These are phyloP conservation scores for Mylabris phalerata DNA, from an alignment of 1,140 invertebrate species.

Conservation along the genomic window DNA sequence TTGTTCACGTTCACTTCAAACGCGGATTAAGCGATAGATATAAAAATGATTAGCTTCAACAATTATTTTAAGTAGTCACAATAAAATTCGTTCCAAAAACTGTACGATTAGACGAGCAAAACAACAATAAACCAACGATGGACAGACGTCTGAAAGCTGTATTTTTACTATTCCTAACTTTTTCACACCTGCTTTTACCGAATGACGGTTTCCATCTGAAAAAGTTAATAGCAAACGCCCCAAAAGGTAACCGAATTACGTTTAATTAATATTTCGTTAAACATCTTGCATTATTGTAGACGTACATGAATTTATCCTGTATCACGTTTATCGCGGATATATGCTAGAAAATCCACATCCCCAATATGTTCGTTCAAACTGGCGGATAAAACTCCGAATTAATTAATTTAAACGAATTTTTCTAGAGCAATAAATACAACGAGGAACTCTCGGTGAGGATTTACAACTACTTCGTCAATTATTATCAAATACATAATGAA, in stretches of 20 bases:
- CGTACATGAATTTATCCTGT: not conserved
- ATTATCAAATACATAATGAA: not conserved
- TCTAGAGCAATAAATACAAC: not conserved
- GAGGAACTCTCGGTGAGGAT: not conserved
- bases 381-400: not conserved
- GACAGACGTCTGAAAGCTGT: not conserved
- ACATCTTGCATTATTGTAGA: not conserved
- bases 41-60: not conserved
- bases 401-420: not conserved
- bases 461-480: not conserved
- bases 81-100: too few relatives aligned
- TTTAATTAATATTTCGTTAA: not conserved
- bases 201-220: not conserved
- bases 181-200: not conserved
- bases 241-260: not conserved
- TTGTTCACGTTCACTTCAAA: not conserved
- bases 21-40: slow-evolving; percentile 1
- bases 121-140: too few relatives aligned
- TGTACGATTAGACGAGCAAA: too few relatives aligned
- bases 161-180: not conserved
- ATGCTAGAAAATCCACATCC: not conserved
- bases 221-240: not conserved
- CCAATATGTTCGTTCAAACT: not conserved
- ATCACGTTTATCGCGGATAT: not conserved
- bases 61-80: too few relatives aligned